Evolutionary conservation across 2,888 invertebrate species (phyloP).

Genomic region (Eilema sororculum): DNA sequence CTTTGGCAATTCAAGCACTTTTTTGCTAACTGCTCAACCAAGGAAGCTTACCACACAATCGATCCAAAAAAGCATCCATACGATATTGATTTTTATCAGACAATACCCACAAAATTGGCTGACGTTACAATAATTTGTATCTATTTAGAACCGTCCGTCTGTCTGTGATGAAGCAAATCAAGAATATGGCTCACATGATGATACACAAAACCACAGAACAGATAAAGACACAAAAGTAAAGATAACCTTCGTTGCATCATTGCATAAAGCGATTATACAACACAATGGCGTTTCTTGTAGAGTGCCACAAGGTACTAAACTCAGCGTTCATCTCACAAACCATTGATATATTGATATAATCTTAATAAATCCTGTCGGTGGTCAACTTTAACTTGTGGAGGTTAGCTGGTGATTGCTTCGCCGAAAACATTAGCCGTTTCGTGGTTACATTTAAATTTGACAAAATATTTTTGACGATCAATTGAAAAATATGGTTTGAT

Average conservation of each 20-base stretch:
- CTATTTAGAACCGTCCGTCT: background rate
- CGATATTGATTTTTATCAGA: background rate
- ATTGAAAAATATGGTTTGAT: background rate
- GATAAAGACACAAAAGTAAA: no score
- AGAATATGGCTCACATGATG: background rate
- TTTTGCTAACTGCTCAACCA: background rate
- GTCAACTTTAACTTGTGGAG: no score
- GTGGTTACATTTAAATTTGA: no score
- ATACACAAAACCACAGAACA: background rate
- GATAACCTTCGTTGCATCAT: background rate
- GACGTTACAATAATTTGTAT: background rate
- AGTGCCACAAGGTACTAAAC: background rate
- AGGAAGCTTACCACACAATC: background rate
- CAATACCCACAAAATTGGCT: background rate
- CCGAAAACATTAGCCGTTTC: no score
- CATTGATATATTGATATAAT: background rate
- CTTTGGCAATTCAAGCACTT: background rate
- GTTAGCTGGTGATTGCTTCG: no score
- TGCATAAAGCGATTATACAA: background rate
- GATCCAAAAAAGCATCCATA: background rate
- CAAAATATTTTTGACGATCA: background rate
- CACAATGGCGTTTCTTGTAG: no score
- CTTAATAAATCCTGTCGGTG: no score
- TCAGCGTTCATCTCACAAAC: background rate
- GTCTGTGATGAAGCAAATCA: background rate